Conservation (phyloP, 2,797 vertebrate species). For the Hyperoplus immaculatus region DNA sequence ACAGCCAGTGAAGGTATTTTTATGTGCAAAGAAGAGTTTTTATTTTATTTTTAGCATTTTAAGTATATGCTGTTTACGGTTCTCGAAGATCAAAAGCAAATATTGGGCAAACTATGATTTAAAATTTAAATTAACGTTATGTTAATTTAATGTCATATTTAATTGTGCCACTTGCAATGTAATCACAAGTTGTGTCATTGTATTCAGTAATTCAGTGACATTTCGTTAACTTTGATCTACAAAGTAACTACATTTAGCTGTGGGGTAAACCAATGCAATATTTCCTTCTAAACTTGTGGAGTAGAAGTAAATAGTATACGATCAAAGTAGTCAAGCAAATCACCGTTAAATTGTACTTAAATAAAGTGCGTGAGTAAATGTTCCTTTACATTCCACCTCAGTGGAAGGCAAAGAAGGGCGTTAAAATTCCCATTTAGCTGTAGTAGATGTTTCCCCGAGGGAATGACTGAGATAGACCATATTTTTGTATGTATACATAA, state of each 20-base stretch:
- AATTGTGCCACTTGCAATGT: neutral
- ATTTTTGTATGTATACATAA: neutral
- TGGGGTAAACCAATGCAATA: neutral
- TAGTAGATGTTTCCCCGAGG: slow-evolving; percentile 3
- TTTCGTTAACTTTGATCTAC: neutral
- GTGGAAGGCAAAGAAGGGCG: slow-evolving; percentile 1
- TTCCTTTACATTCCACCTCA: slow-evolving; percentile 1
- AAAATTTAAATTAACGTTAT: too few relatives aligned
- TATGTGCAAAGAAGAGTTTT: slow-evolving; percentile 36
- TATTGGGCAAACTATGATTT: slow-evolving; percentile 14
- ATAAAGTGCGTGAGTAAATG: slow-evolving; percentile 3
- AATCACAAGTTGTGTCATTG: neutral
- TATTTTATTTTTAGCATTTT: slow-evolving; percentile 13
- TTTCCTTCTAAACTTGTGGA: neutral
- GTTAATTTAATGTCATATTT: too few relatives aligned
- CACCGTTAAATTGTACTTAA: neutral
- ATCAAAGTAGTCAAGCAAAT: slow-evolving; percentile 5
- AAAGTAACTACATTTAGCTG: neutral
- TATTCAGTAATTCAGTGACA: neutral
- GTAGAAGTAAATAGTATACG: neutral
- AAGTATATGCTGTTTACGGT: slow-evolving; percentile 16
- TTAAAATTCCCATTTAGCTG: slow-evolving; percentile 19
- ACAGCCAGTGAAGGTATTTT: slow-evolving; percentile 58
- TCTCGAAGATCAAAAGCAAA: slow-evolving; percentile 38
- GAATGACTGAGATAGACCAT: slow-evolving; percentile 6